A percentile compares a stretch with the other conserved stretches of the same genome.
phyloP scores from a whole-genome alignment of 2,888 invertebrate genomes.

The Eudasyphora cyanicolor region DNA sequence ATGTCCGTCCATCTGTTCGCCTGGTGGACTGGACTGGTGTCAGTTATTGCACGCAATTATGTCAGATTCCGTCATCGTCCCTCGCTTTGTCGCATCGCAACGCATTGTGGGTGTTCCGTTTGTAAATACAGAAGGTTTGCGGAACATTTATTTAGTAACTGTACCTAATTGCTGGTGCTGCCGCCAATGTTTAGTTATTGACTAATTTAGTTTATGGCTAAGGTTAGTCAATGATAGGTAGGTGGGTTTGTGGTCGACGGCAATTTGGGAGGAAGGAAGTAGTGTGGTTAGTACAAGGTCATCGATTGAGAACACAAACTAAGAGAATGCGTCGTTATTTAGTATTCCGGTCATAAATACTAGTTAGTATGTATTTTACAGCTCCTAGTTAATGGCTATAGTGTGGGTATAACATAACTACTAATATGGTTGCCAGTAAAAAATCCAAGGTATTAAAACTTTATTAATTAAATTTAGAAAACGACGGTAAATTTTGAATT shows the following conservation, averaged over 20 bases:
- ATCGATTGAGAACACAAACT: too few species aligned
- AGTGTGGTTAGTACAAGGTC: too few species aligned
- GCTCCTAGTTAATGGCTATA: too few species aligned
- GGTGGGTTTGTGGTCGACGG: background rate
- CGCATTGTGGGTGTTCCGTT: constrained; percentile 42
- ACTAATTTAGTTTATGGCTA: constrained; percentile 47
- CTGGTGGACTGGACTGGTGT: background rate
- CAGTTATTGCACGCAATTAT: constrained; percentile 5
- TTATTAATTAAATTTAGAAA: too few species aligned
- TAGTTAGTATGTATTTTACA: too few species aligned
- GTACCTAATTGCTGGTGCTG: constrained; percentile 11
- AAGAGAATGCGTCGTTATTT: too few species aligned
- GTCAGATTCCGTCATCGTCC: background rate
- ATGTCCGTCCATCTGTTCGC: background rate
- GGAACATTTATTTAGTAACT: constrained; percentile 18
- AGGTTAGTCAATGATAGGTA: background rate
- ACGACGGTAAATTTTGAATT: too few species aligned
- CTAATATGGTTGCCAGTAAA: too few species aligned
- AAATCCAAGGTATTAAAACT: too few species aligned
- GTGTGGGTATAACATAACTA: too few species aligned
- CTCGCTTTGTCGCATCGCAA: too few species aligned
- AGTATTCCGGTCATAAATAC: too few species aligned
- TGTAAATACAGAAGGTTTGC: constrained; percentile 39
- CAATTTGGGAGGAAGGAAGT: background rate
- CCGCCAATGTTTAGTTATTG: constrained; percentile 37